Base-by-base conservation (phyloP, 2,113 vertebrate genomes). In the Pimephales promelas region DNA sequence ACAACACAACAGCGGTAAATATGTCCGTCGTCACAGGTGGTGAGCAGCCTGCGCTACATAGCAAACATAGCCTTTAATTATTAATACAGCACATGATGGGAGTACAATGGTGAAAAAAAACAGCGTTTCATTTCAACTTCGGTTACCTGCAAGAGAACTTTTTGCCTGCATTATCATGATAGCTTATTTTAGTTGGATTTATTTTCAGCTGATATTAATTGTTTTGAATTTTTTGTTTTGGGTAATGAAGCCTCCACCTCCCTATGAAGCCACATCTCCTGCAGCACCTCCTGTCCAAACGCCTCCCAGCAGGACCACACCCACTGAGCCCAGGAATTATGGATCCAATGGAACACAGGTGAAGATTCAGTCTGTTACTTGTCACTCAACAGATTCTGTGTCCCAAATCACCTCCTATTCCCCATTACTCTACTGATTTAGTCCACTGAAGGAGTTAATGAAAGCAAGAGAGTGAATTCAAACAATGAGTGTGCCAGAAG, bases 281-380 rank as follows among this genome's bases (percentile, higher is more conserved):
- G 85, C 88, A 18, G 76, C 86, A 43, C 5, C 92, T 0, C 90
- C 93, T 16, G 88, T 91, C 49, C 86, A 90, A 86, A 91, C 90
- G 0, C 89, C 92, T 0, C 92, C 96, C 1, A 95, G 89, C 89
- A 96, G 92, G 83, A 91, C 91, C 2, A 97, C 96, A 13, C 96
- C 97, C 31, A 93, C 95, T 0, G 97, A 99, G 83, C 94, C 95
- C 49, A 95, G 94, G 24, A 98, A 97, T 93, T 99, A 98, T 16
- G 97, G 97, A 80, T 98, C 97, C 28, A 97, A 98, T 9, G 96
- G 90, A 81, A 95, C 94, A 1, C 96, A 97, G 97, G 97, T 96
- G 89, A 18, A 8, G 52, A 2, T 54, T 54, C 18, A 47, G 16
- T 52, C 49, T 5, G 4, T 49, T 49, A 49, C 14, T 18, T 6